Base-by-base conservation (phyloP, 2,888 invertebrate species). In the Ischnura elegans region DNA sequence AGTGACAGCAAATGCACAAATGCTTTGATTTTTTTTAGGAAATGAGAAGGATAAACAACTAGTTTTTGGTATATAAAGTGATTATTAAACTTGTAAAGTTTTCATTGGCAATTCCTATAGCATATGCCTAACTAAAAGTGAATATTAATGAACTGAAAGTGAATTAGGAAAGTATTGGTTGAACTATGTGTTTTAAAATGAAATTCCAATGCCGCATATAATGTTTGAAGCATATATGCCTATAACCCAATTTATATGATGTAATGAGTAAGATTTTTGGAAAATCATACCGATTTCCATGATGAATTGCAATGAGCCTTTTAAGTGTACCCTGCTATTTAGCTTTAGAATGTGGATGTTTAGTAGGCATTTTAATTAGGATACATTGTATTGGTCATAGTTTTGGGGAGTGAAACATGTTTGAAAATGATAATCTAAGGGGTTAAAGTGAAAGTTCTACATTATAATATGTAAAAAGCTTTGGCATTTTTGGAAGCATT, bases 1-100 rank as follows among this genome's bases (percentile, higher is more conserved):
- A 86, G 86, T 45, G 45, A 43, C 45, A 86, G 45, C 86, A 86
- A 43, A n/a, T 43, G 86, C 86, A 86, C 86, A 86, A 86, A 45
- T 86, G 43, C 43, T 86, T 86, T 46, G 46, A 46, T 86, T 86
- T 85, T 43, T 86, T 86, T 76, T 76, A 76, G 76, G 76, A 10
- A 76, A 10, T 76, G 76, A 76, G 29, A 25, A 61, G n/a, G 61
- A n/a, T 8, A 76, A n/a, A 36, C 3, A 76, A 16, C 36, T 76
- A 76, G 76, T 76, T 76, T 76, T 76, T 29, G 36, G 36, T 36
- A 36, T 36, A 36, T 13, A 36, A 76, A 76, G 25, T 76, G 76
- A 76, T 29, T 4, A 76, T 76, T 36, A 76, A 36, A n/a, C 76
- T 76, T 76, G 76, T 36, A 29, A 4, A 76, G 76, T 76, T 76